Conservation (phyloP, 2,797 vertebrate species). For the Tangara arthus region DNA sequence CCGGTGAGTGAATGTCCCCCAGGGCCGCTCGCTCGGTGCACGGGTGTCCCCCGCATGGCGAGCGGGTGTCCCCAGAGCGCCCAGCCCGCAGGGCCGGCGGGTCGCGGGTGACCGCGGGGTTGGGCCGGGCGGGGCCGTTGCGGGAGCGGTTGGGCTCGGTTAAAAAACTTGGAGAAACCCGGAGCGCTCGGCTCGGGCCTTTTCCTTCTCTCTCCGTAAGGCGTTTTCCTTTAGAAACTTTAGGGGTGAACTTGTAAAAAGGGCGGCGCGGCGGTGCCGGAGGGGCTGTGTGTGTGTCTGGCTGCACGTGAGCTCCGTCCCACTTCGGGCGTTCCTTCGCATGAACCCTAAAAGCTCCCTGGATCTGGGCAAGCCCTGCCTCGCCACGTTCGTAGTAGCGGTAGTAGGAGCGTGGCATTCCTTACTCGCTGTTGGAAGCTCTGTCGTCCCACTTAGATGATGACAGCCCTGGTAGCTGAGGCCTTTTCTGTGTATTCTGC, state of each 20-base stretch:
- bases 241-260: not conserved
- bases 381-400: not conserved
- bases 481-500: not conserved
- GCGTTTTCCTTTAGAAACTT: not conserved
- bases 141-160: not conserved
- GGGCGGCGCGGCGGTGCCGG: not conserved
- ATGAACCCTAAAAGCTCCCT: fast-evolving
- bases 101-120: not conserved
- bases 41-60: not conserved
- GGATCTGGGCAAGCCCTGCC: not conserved
- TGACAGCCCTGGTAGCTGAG: not conserved
- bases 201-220: not conserved
- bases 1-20: not conserved
- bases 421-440: not conserved
- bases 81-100: not conserved
- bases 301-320: not conserved
- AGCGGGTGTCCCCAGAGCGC: not conserved
- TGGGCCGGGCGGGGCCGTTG: not conserved
- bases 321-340: not conserved
- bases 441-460: not conserved
- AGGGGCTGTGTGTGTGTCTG: not conserved
- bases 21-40: not conserved
- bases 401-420: not conserved
- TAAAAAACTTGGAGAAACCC: not conserved
- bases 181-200: not conserved